Evolutionary conservation across 2,797 vertebrate species (phyloP).

Genomic region (Poeciliopsis gracilis): DNA sequence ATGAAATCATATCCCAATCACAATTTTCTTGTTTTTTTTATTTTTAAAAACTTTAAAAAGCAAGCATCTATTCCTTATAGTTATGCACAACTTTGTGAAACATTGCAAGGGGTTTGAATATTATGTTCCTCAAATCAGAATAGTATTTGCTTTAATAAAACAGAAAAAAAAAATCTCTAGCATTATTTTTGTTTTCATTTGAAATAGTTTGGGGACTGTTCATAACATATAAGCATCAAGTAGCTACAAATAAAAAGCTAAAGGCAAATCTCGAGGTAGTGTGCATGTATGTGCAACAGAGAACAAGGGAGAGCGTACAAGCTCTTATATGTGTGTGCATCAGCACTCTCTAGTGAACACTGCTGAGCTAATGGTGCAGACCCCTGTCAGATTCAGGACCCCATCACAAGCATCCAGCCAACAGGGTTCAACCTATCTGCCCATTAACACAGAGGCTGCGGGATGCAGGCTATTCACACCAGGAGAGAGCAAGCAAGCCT

Average conservation of each 20-base stretch:
- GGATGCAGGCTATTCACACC: constrained; percentile 48
- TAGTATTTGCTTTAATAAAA: background rate
- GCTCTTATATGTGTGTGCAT: constrained; percentile 29
- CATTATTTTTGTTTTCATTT: background rate
- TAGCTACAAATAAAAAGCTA: background rate
- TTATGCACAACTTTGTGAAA: background rate
- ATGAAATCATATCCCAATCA: background rate
- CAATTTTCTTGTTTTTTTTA: background rate
- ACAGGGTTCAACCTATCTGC: constrained; percentile 68
- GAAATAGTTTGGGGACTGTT: background rate
- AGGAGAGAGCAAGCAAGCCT: constrained; percentile 32
- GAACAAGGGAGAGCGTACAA: constrained; percentile 2
- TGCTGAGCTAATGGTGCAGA: constrained; percentile 58
- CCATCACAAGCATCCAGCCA: constrained; percentile 61
- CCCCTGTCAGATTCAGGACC: constrained; percentile 68
- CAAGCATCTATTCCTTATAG: background rate
- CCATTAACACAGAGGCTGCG: constrained; percentile 66
- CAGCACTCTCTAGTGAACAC: constrained; percentile 47
- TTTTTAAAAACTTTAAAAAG: background rate
- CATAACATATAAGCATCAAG: constrained; percentile 9
- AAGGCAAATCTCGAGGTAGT: background rate
- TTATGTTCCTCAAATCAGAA: background rate
- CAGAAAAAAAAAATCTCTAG: background rate
- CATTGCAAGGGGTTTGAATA: background rate
- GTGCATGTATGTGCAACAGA: constrained; percentile 7